These are phyloP conservation scores for Parazoanthus atlanticus DNA, from an alignment of 92 coral and sea anemone genomes.

Conservation along the genomic window DNA sequence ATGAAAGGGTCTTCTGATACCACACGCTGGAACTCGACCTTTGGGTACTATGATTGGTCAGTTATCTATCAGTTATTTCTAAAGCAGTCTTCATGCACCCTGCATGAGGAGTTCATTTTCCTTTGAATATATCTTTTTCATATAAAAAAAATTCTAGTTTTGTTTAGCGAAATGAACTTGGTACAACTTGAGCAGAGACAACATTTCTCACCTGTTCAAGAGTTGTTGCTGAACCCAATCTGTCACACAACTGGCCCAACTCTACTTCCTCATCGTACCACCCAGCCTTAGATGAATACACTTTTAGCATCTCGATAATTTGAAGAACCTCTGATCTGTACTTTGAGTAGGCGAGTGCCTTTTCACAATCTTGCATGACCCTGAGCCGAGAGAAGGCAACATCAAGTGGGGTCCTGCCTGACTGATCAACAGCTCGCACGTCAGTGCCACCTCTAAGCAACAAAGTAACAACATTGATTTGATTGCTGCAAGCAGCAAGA, in stretches of 20 bases:
- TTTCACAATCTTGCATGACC: constrained; percentile 71
- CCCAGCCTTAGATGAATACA: constrained; percentile 77
- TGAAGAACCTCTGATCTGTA: constrained; percentile 79
- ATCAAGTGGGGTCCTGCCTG: constrained; percentile 93
- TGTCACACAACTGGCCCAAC: constrained; percentile 68
- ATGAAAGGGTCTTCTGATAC: too few species aligned
- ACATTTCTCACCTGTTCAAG: constrained; percentile 75
- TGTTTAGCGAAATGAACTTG: too few species aligned
- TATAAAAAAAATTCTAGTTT: too few species aligned
- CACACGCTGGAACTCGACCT: too few species aligned
- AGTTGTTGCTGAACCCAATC: constrained; percentile 75
- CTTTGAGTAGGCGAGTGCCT: constrained; percentile 57
- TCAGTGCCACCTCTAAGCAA: constrained; percentile 84
- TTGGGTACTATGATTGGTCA: too few species aligned
- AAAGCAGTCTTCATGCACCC: too few species aligned
- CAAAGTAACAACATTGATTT: constrained; percentile 85
- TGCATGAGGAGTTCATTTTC: too few species aligned
- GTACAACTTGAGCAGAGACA: not conserved
- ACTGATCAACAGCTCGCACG: constrained; percentile 82
- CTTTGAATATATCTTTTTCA: too few species aligned
- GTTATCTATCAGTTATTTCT: too few species aligned
- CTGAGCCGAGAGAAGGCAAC: constrained; percentile 85
- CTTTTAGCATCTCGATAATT: constrained; percentile 82
- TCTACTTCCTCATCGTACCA: constrained; percentile 67
- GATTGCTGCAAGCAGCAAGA: constrained; percentile 95